phyloP scores from a whole-genome alignment of 2,888 invertebrate genomes.

The Lymantria monacha region DNA sequence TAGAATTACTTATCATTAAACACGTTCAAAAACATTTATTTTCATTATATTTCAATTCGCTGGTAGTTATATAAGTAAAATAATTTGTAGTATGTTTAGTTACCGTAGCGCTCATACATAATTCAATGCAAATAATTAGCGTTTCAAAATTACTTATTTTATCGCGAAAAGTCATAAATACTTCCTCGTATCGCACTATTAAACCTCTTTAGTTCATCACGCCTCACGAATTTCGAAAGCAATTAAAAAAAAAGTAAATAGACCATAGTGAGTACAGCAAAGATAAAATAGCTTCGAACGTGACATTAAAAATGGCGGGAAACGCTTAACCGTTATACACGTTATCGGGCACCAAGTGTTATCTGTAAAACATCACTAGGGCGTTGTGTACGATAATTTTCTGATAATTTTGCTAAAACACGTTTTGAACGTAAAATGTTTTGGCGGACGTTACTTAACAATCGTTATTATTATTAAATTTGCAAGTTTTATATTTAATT shows the following conservation, averaged over 20 bases:
- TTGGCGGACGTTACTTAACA: conserved; percentile 8
- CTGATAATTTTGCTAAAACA: conserved; percentile 47
- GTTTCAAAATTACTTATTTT: conserved; percentile 41
- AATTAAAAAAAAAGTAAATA: conserved; percentile 56
- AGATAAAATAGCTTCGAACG: conserved; percentile 50
- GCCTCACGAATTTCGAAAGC: conserved; percentile 51
- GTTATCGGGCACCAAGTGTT: conserved; percentile 57
- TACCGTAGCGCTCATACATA: conserved; percentile 32
- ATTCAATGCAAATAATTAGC: conserved; percentile 37
- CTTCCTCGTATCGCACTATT: conserved; percentile 32
- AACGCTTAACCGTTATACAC: conserved; percentile 57
- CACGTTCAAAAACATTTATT: conserved; percentile 35
- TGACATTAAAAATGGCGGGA: conserved; percentile 66
- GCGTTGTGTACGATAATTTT: conserved; percentile 49
- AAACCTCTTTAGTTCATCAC: conserved; percentile 42
- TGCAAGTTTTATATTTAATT: too few relatives aligned
- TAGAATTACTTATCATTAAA: conserved; percentile 22
- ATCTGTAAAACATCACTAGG: conserved; percentile 57
- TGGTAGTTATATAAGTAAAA: conserved; percentile 25
- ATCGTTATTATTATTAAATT: too few relatives aligned
- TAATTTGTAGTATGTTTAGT: conserved; percentile 23
- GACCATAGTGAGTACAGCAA: conserved; percentile 46
- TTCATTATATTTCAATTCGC: conserved; percentile 26
- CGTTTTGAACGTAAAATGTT: conserved; percentile 25
- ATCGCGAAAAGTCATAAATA: conserved; percentile 36